Percentiles rank a stretch among this genome's conserved stretches.
phyloP scores from a whole-genome alignment of 2,888 invertebrate species.

The Phorcus lineatus region DNA sequence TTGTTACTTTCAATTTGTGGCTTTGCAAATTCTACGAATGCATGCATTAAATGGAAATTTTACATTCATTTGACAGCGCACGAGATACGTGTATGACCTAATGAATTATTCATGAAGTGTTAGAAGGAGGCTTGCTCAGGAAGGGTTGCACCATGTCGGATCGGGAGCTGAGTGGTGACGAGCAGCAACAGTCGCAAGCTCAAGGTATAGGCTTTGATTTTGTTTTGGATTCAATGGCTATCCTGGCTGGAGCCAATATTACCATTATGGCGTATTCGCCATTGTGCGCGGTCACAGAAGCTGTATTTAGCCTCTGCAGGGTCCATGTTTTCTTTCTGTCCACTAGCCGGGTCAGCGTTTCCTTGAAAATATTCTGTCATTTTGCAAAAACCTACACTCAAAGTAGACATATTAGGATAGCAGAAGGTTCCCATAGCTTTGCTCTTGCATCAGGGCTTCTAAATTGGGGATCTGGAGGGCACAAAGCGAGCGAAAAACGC shows the following conservation, averaged over 20 bases:
- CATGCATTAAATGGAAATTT: slow-evolving; percentile 31
- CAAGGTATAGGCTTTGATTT: slow-evolving; percentile 56
- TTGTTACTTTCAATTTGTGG: not conserved
- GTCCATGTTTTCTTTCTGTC: slow-evolving; percentile 33
- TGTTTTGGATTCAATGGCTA: not conserved
- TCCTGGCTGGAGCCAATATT: not conserved
- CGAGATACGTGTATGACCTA: slow-evolving; percentile 50
- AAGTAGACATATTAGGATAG: not conserved
- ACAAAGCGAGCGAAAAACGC: not conserved
- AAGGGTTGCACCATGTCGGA: slow-evolving; percentile 76
- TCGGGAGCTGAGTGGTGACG: slow-evolving; percentile 76
- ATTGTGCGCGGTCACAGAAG: slow-evolving; percentile 18
- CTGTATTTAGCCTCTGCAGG: slow-evolving; percentile 12
- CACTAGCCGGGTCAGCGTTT: slow-evolving; percentile 39
- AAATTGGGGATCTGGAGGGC: not conserved
- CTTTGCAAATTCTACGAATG: slow-evolving; percentile 28
- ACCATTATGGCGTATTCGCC: not conserved
- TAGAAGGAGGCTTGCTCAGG: slow-evolving; percentile 73
- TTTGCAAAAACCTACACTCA: not conserved
- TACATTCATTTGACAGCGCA: slow-evolving; percentile 21
- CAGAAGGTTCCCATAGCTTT: not conserved
- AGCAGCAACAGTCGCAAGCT: slow-evolving; percentile 73
- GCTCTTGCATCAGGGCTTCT: not conserved
- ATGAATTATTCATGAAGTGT: slow-evolving; percentile 72
- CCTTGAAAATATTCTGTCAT: slow-evolving; percentile 30